These are phyloP conservation scores for Nautilus pompilius DNA, from an alignment of 1,140 invertebrate species.

Conservation along the genomic window DNA sequence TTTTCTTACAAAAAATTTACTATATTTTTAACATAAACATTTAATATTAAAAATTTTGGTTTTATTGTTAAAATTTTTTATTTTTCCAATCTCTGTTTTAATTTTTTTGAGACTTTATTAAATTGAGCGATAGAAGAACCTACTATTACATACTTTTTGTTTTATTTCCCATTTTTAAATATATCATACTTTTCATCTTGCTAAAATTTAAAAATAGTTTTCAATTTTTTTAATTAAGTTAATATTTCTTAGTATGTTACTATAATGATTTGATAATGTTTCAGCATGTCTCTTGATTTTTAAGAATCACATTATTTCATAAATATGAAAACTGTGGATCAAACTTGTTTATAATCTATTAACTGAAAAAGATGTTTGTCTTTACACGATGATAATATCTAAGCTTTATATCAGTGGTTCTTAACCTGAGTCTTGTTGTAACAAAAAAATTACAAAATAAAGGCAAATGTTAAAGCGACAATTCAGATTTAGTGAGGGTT, in stretches of 20 bases:
- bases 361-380: too few species aligned
- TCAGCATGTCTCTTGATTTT: neutral
- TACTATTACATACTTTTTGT: neutral
- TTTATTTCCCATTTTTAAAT: neutral
- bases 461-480: too few species aligned
- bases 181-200: neutral
- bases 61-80: neutral
- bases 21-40: neutral
- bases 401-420: too few species aligned
- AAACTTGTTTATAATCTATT: too few species aligned
- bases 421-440: too few species aligned
- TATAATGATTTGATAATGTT: neutral
- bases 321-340: neutral
- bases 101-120: neutral
- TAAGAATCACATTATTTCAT: neutral
- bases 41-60: neutral
- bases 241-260: neutral
- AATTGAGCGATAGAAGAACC: neutral
- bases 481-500: too few species aligned
- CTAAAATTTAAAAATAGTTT: neutral
- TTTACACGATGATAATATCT: too few species aligned
- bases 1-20: neutral
- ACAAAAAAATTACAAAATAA: too few species aligned
- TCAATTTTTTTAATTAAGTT: neutral
- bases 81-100: neutral